A percentile compares a stretch with the other conserved stretches of the same genome.
These are phyloP conservation scores for Marcusenius ussheri DNA, from an alignment of 2,113 vertebrate genomes.

Conservation along the genomic window DNA sequence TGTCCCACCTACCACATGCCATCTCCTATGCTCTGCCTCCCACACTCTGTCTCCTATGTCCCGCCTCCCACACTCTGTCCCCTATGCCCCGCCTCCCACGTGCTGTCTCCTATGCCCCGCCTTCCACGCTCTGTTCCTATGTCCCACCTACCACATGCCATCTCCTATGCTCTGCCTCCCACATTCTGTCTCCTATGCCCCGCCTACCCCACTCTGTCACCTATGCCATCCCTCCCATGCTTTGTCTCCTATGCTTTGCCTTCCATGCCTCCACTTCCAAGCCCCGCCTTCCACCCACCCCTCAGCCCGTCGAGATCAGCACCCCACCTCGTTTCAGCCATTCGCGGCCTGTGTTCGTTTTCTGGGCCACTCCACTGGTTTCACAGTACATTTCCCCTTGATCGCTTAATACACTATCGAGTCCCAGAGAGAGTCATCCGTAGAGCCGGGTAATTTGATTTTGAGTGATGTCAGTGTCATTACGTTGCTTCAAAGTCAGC, in stretches of 20 bases:
- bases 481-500: constrained; percentile 67
- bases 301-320: constrained; percentile 51
- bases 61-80: too few species aligned
- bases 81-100: too few species aligned
- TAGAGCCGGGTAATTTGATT: constrained; percentile 74
- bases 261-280: constrained; percentile 31
- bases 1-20: fast-evolving
- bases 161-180: too few species aligned
- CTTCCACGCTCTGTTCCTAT: too few species aligned
- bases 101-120: too few species aligned
- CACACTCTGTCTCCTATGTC: too few species aligned
- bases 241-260: neutral
- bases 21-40: too few species aligned
- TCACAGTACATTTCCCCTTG: constrained; percentile 70
- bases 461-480: constrained; percentile 76
- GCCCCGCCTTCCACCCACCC: constrained; percentile 28
- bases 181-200: neutral
- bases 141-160: too few species aligned
- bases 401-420: constrained; percentile 73
- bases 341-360: constrained; percentile 68
- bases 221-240: neutral
- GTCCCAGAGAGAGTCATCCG: constrained; percentile 58
- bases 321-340: constrained; percentile 58
- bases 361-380: constrained; percentile 58
- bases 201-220: neutral